Evolutionary conservation across 2,888 invertebrate species (phyloP).

Genomic region (Andrena hattorfiana): DNA sequence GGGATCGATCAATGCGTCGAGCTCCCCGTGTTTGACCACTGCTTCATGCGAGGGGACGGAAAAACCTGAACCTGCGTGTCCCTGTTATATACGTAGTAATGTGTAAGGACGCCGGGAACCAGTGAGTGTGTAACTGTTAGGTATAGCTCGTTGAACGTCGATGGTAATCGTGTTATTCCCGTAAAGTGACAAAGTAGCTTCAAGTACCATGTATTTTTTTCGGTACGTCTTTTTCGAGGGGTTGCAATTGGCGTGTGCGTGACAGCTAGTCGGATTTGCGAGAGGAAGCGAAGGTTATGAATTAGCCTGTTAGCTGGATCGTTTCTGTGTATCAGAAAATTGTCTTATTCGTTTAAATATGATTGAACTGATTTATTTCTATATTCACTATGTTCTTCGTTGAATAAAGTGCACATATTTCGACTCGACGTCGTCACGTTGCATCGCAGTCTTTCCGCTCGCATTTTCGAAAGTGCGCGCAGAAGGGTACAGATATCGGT

Average conservation of each 20-base stretch:
- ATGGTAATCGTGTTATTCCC: neutral
- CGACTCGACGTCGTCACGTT: neutral
- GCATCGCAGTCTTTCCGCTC: slow-evolving; percentile 1
- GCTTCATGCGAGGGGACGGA: neutral
- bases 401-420: slow-evolving; percentile 7
- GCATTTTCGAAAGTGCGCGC: slow-evolving; percentile 34
- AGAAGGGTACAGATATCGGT: slow-evolving; percentile 16
- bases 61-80: neutral
- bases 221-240: too few relatives aligned
- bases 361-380: too few relatives aligned
- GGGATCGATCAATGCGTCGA: slow-evolving; percentile 29
- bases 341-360: too few relatives aligned
- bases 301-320: neutral
- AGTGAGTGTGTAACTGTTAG: neutral
- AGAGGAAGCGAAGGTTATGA: neutral
- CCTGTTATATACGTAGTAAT: neutral
- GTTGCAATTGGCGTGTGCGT: too few relatives aligned
- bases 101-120: neutral
- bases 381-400: neutral
- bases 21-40: neutral
- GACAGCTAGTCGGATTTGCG: too few relatives aligned
- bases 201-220: too few relatives aligned
- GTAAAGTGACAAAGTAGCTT: neutral
- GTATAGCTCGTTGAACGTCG: neutral
- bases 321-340: too few relatives aligned